These are phyloP conservation scores for Paraplagusia blochii DNA, from an alignment of 2,113 vertebrate species.

Conservation along the genomic window DNA sequence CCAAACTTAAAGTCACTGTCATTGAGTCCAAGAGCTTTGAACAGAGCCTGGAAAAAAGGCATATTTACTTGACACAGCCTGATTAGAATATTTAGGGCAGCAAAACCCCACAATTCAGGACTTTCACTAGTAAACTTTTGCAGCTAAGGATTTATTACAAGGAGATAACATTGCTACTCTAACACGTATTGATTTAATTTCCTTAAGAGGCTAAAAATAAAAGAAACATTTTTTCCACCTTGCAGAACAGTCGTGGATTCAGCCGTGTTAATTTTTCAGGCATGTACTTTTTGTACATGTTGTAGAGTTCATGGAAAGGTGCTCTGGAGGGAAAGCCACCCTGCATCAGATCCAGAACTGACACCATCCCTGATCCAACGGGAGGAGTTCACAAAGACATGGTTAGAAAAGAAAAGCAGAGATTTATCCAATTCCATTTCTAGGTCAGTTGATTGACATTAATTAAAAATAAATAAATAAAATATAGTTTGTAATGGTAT, in stretches of 20 bases:
- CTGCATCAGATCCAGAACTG: constrained; percentile 97
- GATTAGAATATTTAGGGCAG: not conserved
- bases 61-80: constrained; percentile 17
- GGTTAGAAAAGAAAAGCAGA: not conserved
- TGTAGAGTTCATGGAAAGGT: constrained; percentile 97
- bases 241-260: constrained; percentile 97
- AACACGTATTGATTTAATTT: not conserved
- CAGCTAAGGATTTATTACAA: constrained; percentile 17
- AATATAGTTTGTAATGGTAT: no score
- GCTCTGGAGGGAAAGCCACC: constrained; percentile 96
- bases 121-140: constrained; percentile 14
- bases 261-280: constrained; percentile 89
- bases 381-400: not conserved
- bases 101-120: constrained; percentile 11
- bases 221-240: constrained; percentile 70
- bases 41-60: constrained; percentile 82
- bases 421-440: no score
- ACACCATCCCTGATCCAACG: constrained; percentile 88
- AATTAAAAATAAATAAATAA: no score
- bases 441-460: no score
- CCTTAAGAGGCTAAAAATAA: constrained; percentile 11
- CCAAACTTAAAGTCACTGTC: constrained; percentile 97
- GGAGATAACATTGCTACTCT: constrained; percentile 6
- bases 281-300: constrained; percentile 98
- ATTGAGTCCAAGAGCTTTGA: constrained; percentile 96